Conservation (phyloP, 2,113 vertebrate species). For the Hemiprocne comata region DNA sequence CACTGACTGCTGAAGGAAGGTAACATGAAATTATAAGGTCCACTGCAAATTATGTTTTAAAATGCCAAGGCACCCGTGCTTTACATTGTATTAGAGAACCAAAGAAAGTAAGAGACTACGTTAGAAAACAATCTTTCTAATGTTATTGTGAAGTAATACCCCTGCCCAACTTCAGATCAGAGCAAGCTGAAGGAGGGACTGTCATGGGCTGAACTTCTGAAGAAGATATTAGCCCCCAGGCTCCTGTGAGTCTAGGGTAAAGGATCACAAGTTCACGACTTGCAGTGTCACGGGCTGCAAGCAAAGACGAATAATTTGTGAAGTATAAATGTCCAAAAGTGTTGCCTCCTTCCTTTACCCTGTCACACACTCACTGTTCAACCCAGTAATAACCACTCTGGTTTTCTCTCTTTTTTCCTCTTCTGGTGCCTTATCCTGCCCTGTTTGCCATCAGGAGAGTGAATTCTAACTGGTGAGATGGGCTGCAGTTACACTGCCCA, state of each 20-base stretch:
- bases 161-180: neutral
- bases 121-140: neutral
- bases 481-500: neutral
- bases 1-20: neutral
- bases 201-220: neutral
- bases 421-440: neutral
- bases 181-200: neutral
- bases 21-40: neutral
- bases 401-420: neutral
- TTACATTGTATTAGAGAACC: neutral
- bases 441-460: neutral
- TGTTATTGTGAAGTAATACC: neutral
- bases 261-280: neutral
- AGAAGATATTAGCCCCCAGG: neutral
- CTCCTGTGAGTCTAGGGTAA: neutral
- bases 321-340: neutral
- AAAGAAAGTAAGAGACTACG: neutral
- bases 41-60: neutral
- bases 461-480: neutral
- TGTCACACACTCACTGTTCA: neutral
- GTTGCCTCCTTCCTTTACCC: neutral
- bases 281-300: neutral
- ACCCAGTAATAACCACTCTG: rapidly evolving
- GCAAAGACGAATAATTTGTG: neutral
- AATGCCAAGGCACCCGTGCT: neutral